Percentiles rank a stretch among this genome's conserved stretches.
These are phyloP conservation scores for Aproaerema taeniolella DNA, from an alignment of 2,888 invertebrate genomes.

Conservation along the genomic window DNA sequence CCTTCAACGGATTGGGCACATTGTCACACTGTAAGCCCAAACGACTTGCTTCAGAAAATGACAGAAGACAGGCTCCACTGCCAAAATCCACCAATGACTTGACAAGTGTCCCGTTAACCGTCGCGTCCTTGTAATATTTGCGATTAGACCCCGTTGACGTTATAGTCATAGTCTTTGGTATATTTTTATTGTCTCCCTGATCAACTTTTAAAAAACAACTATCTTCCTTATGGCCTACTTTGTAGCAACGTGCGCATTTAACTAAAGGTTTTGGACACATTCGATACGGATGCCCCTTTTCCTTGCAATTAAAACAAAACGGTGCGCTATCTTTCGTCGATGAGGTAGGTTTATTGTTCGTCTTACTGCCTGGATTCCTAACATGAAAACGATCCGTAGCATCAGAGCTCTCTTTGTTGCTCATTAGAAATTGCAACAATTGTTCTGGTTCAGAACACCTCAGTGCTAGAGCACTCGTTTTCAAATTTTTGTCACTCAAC, in stretches of 20 bases:
- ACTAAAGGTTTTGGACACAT: neutral
- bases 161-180: neutral
- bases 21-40: constrained; percentile 9
- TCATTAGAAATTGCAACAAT: neutral
- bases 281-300: neutral
- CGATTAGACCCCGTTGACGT: neutral
- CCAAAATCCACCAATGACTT: neutral
- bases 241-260: neutral
- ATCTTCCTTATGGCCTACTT: neutral
- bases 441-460: constrained; percentile 17
- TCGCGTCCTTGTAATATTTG: neutral
- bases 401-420: neutral
- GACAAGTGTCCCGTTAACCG: neutral
- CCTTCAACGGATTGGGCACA: constrained; percentile 10
- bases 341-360: neutral
- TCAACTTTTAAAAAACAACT: neutral
- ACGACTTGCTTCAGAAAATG: neutral
- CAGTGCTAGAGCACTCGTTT: constrained; percentile 17
- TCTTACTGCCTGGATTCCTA: no score
- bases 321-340: neutral
- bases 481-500: constrained; percentile 15
- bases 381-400: neutral
- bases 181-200: neutral
- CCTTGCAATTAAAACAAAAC: neutral
- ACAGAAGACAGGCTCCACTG: constrained; percentile 7